Evolutionary conservation across 2,888 invertebrate species (phyloP), one percentile per base, ranked within the genome.

Genomic region (Heliothis peltigera): DNA sequence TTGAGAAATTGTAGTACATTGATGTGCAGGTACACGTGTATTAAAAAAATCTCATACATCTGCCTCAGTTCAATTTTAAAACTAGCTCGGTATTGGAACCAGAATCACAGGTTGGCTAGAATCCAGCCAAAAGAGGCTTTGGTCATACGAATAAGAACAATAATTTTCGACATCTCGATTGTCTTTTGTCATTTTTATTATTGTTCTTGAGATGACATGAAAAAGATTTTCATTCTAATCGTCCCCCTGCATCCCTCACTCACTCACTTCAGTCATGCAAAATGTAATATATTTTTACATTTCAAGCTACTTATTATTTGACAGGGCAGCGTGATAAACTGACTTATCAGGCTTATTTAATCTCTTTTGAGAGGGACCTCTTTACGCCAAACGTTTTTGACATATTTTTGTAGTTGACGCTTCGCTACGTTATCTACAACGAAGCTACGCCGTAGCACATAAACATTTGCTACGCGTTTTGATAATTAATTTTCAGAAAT

Each of bases 71-170:
- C 70, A 79, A 84, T 84, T 84, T 85, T 78, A 79, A 86, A 87
- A 83, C 77, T 72, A 71, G 71, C 73, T 78, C 73, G 71, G 73
- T 84, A 83, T 82, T 80, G 81, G 79, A 71, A 74, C 65, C 64
- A 79, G 81, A 84, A 77, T 82, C 84, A 87, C 68, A 67, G 77
- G 75, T 87, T 88, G 88, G 88, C 87, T 22, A 28, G 65, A 28
- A 75, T 85, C 87, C 87, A 87, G 79, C 56, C 48, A 35, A 61
- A 74, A 80, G 72, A 44, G 64, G 63, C 71, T 66, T 75, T 64
- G 71, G 63, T 64, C 70, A 61, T 72, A 75, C 80, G 79, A 78
- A 82, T 83, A 84, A 79, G 82, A 82, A 84, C 80, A 80, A 81
- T 82, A 73, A 70, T 77, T 79, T 84, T 80, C 75, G 82, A 87